A percentile compares a stretch with the other conserved stretches of the same genome.
Evolutionary conservation across 1,140 invertebrate species (phyloP).

Genomic region (Lutraria rhynchaena): DNA sequence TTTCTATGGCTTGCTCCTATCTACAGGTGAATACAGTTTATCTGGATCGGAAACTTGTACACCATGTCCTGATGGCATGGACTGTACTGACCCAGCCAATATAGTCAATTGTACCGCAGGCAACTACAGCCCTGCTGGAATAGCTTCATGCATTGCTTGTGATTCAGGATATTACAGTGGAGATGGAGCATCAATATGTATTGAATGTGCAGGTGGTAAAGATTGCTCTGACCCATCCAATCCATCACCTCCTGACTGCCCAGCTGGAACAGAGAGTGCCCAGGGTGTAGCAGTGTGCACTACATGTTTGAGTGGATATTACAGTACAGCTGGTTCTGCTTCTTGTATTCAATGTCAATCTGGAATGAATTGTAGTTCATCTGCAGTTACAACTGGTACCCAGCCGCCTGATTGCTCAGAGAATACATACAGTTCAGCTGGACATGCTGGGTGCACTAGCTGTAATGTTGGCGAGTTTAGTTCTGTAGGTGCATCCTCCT

Average conservation of each 20-base stretch:
- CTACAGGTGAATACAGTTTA: constrained; percentile 12
- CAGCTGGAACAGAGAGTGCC: constrained; percentile 58
- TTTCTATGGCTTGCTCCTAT: constrained; percentile 53
- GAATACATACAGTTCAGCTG: constrained; percentile 60
- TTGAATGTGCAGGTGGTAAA: constrained; percentile 52
- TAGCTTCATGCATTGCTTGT: constrained; percentile 44
- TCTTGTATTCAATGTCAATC: constrained; percentile 50
- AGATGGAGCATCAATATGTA: constrained; percentile 44
- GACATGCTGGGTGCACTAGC: constrained; percentile 55
- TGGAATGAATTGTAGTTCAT: constrained; percentile 35
- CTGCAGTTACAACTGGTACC: constrained; percentile 26
- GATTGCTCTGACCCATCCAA: constrained; percentile 18
- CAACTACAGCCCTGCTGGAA: constrained; percentile 56
- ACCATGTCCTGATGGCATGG: constrained; percentile 51
- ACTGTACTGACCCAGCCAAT: constrained; percentile 35
- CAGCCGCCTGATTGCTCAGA: constrained; percentile 44
- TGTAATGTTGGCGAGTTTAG: constrained; percentile 64
- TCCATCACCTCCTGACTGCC: constrained; percentile 32
- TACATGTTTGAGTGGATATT: constrained; percentile 61
- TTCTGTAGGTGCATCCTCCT: constrained; percentile 44
- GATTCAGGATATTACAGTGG: constrained; percentile 13
- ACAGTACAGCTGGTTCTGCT: constrained; percentile 39
- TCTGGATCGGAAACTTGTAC: constrained; percentile 33
- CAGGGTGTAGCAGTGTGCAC: constrained; percentile 26
- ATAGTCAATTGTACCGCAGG: constrained; percentile 47